Conservation (phyloP, 1,140 invertebrate species). For the Hirudo medicinalis region DNA sequence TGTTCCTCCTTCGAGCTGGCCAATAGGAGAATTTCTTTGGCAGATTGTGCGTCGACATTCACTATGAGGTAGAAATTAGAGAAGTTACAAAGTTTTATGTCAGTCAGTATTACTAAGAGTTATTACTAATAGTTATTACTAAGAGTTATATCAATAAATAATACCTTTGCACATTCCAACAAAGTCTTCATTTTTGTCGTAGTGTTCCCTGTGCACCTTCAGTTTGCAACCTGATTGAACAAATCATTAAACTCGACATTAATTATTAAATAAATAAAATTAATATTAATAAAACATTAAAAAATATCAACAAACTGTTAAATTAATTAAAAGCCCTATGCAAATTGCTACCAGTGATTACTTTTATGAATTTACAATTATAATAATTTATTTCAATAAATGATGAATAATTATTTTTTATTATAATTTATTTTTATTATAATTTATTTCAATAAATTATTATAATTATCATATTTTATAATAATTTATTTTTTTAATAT, state of each 20-base stretch:
- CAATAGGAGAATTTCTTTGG: conserved; percentile 76
- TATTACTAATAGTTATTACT: too few relatives aligned
- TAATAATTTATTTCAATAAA: too few relatives aligned
- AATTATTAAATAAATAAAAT: background rate
- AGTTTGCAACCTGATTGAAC: conserved; percentile 69
- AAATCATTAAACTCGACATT: conserved; percentile 13
- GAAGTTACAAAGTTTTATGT: too few relatives aligned
- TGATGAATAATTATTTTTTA: background rate
- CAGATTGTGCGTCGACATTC: conserved; percentile 79
- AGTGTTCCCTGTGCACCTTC: conserved; percentile 90
- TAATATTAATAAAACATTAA: background rate
- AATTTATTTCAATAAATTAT: too few relatives aligned
- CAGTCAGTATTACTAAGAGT: too few relatives aligned
- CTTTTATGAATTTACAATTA: too few relatives aligned
- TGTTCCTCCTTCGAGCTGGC: conserved; percentile 72
- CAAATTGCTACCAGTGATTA: too few relatives aligned
- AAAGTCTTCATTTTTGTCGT: conserved; percentile 45
- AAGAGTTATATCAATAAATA: too few relatives aligned
- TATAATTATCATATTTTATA: background rate
- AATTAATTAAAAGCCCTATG: background rate
- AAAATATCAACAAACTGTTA: background rate
- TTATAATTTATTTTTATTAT: background rate
- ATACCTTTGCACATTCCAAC: conserved; percentile 34
- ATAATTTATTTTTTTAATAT: background rate
- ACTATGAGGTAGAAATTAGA: conserved; percentile 40